phyloP scores from a whole-genome alignment of 2,888 invertebrate species.

The Philaethria dido region DNA sequence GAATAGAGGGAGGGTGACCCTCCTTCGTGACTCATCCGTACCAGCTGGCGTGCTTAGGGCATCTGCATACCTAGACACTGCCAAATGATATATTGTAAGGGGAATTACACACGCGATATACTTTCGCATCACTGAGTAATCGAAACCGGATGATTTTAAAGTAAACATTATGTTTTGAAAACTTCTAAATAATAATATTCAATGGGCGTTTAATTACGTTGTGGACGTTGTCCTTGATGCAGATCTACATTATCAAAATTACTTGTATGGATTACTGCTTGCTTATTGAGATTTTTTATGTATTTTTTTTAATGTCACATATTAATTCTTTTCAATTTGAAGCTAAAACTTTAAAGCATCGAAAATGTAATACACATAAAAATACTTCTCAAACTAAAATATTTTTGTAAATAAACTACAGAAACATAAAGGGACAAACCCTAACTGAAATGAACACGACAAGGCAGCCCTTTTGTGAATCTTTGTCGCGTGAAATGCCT shows the following conservation, averaged over 20 bases:
- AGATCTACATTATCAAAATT: too few species aligned
- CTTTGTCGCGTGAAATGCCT: constrained; percentile 41
- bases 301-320: too few species aligned
- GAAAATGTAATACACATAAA: too few species aligned
- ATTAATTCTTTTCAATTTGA: too few species aligned
- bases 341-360: too few species aligned
- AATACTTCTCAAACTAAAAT: constrained; percentile 18
- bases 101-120: constrained; percentile 41
- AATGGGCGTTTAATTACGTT: too few species aligned
- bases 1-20: constrained; percentile 41
- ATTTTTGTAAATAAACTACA: constrained; percentile 25
- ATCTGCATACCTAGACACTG: constrained; percentile 43
- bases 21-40: constrained; percentile 45
- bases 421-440: constrained; percentile 36
- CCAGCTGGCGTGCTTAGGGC: constrained; percentile 45
- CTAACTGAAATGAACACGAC: constrained; percentile 41
- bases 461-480: constrained; percentile 41
- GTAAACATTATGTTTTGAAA: not conserved
- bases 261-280: too few species aligned
- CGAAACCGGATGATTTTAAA: constrained; percentile 1
- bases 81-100: constrained; percentile 43
- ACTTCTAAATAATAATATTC: not conserved
- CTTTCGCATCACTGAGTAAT: constrained; percentile 39
- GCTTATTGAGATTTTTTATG: too few species aligned
- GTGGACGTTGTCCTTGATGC: too few species aligned